Evolutionary conservation across 2,888 invertebrate genomes (phyloP).

Genomic region (Polymixis flavicincta): DNA sequence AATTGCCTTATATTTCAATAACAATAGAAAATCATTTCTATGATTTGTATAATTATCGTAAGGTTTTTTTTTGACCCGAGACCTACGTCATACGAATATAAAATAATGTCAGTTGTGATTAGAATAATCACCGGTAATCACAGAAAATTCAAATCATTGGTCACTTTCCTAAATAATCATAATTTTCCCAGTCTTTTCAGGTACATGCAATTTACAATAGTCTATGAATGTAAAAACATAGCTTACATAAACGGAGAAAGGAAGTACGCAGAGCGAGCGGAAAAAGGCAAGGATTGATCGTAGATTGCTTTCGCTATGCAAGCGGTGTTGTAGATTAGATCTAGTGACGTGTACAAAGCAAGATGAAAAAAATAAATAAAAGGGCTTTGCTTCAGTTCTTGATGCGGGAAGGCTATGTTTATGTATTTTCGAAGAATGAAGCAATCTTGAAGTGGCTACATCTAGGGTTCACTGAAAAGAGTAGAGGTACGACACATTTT

Average conservation of each 20-base stretch:
- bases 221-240: slow-evolving; percentile 8
- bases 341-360: slow-evolving; percentile 10
- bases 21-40: too few species aligned
- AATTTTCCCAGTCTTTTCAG: background rate
- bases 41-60: too few species aligned
- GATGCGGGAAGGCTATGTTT: background rate
- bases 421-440: background rate
- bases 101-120: background rate
- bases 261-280: slow-evolving; percentile 34
- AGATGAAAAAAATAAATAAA: background rate
- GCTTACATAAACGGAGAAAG: slow-evolving; percentile 1
- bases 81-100: background rate
- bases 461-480: background rate
- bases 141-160: background rate
- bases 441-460: background rate
- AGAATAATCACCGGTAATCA: background rate
- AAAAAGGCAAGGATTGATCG: slow-evolving; percentile 51
- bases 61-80: too few species aligned
- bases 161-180: background rate
- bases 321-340: slow-evolving; percentile 41
- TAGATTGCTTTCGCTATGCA: slow-evolving; percentile 48
- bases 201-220: slow-evolving; percentile 5
- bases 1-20: too few species aligned
- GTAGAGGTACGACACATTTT: background rate
- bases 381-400: background rate